These are phyloP conservation scores for Andrena cerasifolii DNA, from an alignment of 1,140 invertebrate genomes.

Conservation along the genomic window DNA sequence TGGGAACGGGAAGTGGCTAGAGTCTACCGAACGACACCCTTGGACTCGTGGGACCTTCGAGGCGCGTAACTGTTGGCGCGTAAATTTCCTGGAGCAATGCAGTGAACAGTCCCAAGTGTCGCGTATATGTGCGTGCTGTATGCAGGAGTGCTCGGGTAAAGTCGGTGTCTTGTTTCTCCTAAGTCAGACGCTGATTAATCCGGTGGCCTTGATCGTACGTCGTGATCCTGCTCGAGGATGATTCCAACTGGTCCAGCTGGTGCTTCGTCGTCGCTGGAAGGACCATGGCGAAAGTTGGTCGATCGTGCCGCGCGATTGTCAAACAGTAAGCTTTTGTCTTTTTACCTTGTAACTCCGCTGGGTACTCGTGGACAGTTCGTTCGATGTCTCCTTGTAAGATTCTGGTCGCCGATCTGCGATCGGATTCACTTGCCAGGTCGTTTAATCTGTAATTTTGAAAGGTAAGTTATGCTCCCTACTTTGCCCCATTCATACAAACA, in stretches of 20 bases:
- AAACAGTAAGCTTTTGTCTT: constrained; percentile 29
- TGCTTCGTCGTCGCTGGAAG: background rate
- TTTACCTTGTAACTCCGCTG: background rate
- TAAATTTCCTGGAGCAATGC: background rate
- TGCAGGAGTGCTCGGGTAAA: background rate
- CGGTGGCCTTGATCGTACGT: background rate
- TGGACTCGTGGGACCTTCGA: background rate
- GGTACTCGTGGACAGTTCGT: no score
- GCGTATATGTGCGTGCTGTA: background rate
- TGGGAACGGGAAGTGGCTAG: background rate
- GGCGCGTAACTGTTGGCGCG: background rate
- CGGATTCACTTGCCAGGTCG: no score
- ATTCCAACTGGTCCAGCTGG: background rate
- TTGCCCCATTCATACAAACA: no score
- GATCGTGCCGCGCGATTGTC: background rate
- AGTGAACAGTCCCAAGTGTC: background rate
- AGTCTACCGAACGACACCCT: background rate
- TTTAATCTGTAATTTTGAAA: no score
- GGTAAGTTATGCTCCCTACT: no score
- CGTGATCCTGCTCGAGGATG: background rate
- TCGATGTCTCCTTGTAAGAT: no score
- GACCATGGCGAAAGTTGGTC: constrained; percentile 37
- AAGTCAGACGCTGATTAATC: background rate
- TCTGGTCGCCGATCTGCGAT: no score
- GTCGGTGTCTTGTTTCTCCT: no score